These are phyloP conservation scores for Nothobranchius furzeri DNA, from an alignment of 2,113 vertebrate genomes.

Conservation along the genomic window DNA sequence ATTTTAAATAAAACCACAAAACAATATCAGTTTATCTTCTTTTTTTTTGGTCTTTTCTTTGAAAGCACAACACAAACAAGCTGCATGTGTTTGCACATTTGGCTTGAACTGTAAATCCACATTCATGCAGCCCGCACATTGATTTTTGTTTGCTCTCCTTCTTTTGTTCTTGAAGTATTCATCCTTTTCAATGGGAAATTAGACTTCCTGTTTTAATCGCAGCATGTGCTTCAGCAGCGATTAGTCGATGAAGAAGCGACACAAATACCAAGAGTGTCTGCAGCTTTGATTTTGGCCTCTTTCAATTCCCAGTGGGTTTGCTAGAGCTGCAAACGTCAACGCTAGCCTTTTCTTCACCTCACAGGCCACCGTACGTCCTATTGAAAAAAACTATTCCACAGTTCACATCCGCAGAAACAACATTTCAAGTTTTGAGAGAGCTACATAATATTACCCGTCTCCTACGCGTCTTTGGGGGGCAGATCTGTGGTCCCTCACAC, in stretches of 20 bases:
- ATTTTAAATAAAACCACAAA: no score
- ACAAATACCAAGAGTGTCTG: neutral
- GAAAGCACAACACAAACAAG: slow-evolving; percentile 7
- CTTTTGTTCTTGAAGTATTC: no score
- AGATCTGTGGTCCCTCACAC: no score
- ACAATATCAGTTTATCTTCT: neutral
- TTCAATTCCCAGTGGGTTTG: no score
- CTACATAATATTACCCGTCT: no score
- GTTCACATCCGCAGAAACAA: no score
- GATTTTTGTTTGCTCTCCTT: neutral
- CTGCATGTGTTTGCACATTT: neutral
- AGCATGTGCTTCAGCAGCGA: neutral
- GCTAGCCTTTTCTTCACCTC: neutral
- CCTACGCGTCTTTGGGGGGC: no score
- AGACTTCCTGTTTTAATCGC: neutral
- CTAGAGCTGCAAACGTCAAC: no score
- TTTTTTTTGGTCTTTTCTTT: neutral
- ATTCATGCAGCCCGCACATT: neutral
- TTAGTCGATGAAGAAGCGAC: neutral
- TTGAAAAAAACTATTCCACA: no score
- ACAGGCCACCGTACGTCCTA: neutral
- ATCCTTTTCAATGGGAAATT: neutral
- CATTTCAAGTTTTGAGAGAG: no score
- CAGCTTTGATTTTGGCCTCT: no score
- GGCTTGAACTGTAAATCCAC: neutral